Evolutionary conservation across 2,113 vertebrate species (phyloP).

Genomic region (Furnarius figulus): DNA sequence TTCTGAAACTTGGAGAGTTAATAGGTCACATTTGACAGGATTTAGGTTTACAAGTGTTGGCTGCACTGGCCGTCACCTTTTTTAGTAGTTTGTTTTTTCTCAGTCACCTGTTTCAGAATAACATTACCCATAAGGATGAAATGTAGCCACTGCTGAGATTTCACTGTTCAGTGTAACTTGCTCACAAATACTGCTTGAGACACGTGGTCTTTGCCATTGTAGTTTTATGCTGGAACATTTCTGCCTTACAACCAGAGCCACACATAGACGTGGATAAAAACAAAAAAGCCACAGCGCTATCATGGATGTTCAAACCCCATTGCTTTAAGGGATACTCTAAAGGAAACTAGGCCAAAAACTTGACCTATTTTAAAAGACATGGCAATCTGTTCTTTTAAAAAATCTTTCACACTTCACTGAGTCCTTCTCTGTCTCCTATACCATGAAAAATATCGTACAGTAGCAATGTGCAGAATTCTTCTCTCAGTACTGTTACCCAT

Average conservation of each 20-base stretch:
- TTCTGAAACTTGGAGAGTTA: not conserved
- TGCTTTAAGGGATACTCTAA: constrained; percentile 46
- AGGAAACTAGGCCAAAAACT: constrained; percentile 60
- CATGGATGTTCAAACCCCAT: not conserved
- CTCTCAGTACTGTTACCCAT: not conserved
- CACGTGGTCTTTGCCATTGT: not conserved
- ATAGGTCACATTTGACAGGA: not conserved
- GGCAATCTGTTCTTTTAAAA: constrained; percentile 66
- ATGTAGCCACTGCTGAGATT: not conserved
- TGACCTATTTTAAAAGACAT: constrained; percentile 66
- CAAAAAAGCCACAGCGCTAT: not conserved
- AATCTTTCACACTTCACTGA: constrained; percentile 53
- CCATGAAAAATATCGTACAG: not conserved
- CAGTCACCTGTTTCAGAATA: not conserved
- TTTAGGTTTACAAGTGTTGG: not conserved
- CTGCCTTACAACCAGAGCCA: not conserved
- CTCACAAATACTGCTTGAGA: not conserved
- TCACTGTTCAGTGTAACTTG: not conserved
- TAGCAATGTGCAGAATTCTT: not conserved
- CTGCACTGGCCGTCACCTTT: not conserved
- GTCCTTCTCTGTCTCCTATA: not conserved
- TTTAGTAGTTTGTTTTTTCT: not conserved
- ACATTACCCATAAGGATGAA: not conserved
- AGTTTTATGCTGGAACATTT: not conserved
- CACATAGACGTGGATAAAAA: not conserved